Conservation (phyloP, 2,797 vertebrate genomes). For the Trematomus bernacchii region DNA sequence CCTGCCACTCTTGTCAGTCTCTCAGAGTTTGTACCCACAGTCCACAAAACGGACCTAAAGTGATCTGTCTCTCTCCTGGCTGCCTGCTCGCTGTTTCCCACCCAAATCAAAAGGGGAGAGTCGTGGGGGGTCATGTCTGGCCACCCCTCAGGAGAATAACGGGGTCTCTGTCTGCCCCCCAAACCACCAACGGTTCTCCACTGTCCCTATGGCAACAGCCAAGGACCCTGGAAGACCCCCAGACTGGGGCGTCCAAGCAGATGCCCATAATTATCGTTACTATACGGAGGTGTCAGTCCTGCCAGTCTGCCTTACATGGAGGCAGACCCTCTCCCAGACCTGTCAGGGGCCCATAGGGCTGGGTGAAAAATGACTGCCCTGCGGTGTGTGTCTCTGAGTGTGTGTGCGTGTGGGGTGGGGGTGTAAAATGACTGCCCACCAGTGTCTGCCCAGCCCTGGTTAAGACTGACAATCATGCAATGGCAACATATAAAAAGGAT, state of each 20-base stretch:
- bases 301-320: constrained; percentile 78
- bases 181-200: constrained; percentile 80
- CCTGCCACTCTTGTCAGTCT: constrained; percentile 13
- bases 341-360: constrained; percentile 76
- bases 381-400: constrained; percentile 47
- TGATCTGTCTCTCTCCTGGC: constrained; percentile 62
- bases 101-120: constrained; percentile 80
- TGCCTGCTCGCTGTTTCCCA: constrained; percentile 78
- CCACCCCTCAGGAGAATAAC: constrained; percentile 87
- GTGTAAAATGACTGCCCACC: constrained; percentile 58
- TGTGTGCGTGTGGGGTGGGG: constrained; percentile 42
- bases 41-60: constrained; percentile 62
- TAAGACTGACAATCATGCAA: constrained; percentile 34
- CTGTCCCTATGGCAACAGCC: constrained; percentile 88
- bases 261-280: constrained; percentile 85
- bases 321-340: constrained; percentile 79
- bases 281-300: constrained; percentile 79
- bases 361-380: constrained; percentile 81
- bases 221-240: constrained; percentile 79
- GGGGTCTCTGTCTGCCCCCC: constrained; percentile 83
- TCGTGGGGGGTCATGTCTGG: constrained; percentile 88
- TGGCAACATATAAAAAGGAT: constrained; percentile 14
- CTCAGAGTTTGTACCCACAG: constrained; percentile 41
- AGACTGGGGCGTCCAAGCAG: constrained; percentile 80
- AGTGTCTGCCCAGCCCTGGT: constrained; percentile 41